phyloP scores from a whole-genome alignment of 2,888 invertebrate species.

The Sarcophaga caerulescens region DNA sequence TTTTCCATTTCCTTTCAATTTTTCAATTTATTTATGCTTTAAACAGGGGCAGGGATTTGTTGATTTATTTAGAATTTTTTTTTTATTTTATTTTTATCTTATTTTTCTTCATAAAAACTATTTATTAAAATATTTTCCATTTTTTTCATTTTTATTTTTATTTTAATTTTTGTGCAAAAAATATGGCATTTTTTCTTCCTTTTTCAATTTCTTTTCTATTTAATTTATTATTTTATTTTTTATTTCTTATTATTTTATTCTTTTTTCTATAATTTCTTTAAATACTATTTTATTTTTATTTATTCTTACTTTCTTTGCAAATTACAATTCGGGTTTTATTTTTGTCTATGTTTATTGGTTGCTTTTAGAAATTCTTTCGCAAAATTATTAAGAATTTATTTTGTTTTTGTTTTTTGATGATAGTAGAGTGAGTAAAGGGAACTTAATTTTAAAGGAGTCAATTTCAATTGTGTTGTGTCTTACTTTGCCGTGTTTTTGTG shows the following conservation, averaged over 20 bases:
- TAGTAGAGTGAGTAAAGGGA: not conserved
- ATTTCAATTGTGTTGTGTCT: not conserved
- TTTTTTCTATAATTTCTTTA: not conserved
- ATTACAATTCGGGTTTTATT: conserved; percentile 15
- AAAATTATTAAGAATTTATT: conserved; percentile 2
- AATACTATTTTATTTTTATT: conserved; percentile 27
- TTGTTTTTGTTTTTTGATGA: not conserved
- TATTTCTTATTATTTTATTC: conserved; percentile 29
- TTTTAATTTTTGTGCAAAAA: conserved; percentile 65
- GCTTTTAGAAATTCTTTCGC: not conserved
- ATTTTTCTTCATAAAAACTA: conserved; percentile 58
- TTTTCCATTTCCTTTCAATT: conserved; percentile 27
- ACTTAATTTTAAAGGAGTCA: conserved; percentile 4
- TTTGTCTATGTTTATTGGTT: not conserved
- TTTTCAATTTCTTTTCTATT: conserved; percentile 15
- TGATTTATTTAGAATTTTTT: not conserved
- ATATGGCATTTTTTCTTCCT: conserved; percentile 57
- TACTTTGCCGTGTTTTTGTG: not conserved
- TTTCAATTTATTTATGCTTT: conserved; percentile 32
- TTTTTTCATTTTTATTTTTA: conserved; percentile 32
- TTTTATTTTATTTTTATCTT: not conserved
- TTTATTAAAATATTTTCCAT: conserved; percentile 64
- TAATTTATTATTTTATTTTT: conserved; percentile 31
- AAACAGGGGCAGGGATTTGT: no score
- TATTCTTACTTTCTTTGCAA: conserved; percentile 23